Evolutionary conservation across 1,140 invertebrate species (phyloP).

Genomic region (Patella vulgata): DNA sequence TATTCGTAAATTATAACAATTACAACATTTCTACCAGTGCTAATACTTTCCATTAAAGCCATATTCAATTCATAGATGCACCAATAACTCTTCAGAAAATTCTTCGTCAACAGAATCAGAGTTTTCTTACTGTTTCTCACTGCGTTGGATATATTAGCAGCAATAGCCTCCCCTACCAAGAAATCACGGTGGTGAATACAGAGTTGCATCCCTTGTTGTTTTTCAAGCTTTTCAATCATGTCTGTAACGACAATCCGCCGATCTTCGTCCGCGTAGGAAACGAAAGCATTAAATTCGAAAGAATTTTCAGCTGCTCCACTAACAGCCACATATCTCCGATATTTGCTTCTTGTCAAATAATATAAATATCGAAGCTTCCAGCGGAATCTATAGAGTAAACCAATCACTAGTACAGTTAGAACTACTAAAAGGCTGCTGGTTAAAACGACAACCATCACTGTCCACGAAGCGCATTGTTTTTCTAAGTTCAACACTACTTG

Average conservation of each 20-base stretch:
- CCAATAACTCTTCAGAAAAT: slow-evolving; percentile 75
- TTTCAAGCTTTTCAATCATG: too few species aligned
- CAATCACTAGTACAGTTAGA: slow-evolving; percentile 12
- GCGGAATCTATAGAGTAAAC: slow-evolving; percentile 33
- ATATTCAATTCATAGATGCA: slow-evolving; percentile 78
- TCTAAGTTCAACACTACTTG: slow-evolving; percentile 18
- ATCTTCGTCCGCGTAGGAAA: too few species aligned
- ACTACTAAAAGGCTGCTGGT: slow-evolving; percentile 9
- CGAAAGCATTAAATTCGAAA: slow-evolving; percentile 43
- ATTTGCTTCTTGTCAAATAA: slow-evolving; percentile 35
- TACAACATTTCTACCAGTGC: too few species aligned
- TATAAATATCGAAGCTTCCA: too few species aligned
- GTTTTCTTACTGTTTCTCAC: too few species aligned
- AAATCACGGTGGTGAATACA: too few species aligned
- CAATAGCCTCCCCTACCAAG: too few species aligned
- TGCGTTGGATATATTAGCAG: too few species aligned
- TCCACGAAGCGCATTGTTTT: slow-evolving; percentile 19
- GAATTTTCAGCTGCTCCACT: background rate
- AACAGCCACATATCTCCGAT: slow-evolving; percentile 3
- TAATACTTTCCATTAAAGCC: too few species aligned
- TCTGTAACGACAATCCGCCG: slow-evolving; percentile 22
- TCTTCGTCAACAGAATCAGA: too few species aligned
- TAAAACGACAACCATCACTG: slow-evolving; percentile 18
- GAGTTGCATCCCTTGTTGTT: too few species aligned
- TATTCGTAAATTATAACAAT: too few species aligned